Base-by-base conservation (phyloP, 2,888 invertebrate genomes). In the Scaptomyza polygonia region DNA sequence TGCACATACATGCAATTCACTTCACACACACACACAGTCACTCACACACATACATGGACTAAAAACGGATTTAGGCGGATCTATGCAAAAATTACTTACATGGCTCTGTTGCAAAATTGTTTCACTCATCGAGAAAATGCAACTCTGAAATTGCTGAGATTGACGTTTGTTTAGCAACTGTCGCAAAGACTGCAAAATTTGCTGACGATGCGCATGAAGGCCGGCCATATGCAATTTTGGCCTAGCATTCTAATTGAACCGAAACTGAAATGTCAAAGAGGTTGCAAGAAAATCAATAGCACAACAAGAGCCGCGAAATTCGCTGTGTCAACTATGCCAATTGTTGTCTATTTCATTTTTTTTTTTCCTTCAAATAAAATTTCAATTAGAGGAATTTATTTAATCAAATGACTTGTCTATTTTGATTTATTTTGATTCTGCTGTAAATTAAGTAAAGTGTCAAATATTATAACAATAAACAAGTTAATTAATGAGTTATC, bases 1-100 rank as follows among this genome's bases (percentile, higher is more conserved):
- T 79, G 77, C 82, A 77, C 77, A 87, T 85, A 85, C 74, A 67
- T 84, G 76, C 85, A 71, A 78, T 64, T 80, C 72, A 78, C 68
- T 80, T 77, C 56, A 63, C 73, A 68, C 51, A 67, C 30, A 53
- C 54, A 27, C 39, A 56, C 42, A 58, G 21, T 27, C 25, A 14
- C 42, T 42, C 47, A 56, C 21, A 43, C 21, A 21, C 44, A 61
- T 40, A 45, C 29, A 53, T 62, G 25, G 11, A 21, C 57, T 21
- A 57, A 42, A 53, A 59, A 51, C 56, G 59, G 59, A 69, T 86
- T 83, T 71, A 63, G 77, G 44, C 74, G 63, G 77, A 83, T 83
- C 79, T 79, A 79, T 79, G 70, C 70, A 67, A 79, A 81, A 85
- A 65, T 66, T 73, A 64, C 56, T 78, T 72, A 48, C 48, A 52